A percentile compares a stretch with the other conserved stretches of the same genome.
phyloP scores from a whole-genome alignment of 2,113 vertebrate genomes.

The Callocephalon fimbriatum region DNA sequence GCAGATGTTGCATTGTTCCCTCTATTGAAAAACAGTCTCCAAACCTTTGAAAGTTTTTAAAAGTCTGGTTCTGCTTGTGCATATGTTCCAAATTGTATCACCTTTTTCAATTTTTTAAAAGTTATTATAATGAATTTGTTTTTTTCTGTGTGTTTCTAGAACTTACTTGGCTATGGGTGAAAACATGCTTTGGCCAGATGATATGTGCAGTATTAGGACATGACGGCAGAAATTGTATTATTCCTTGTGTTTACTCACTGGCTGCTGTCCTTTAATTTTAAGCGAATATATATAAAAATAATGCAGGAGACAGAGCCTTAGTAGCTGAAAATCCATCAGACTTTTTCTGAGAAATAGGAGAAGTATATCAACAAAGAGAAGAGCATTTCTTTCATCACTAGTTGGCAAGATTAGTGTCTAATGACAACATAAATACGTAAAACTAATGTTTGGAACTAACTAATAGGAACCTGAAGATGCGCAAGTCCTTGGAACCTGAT shows the following conservation, averaged over 20 bases:
- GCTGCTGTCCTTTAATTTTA: not conserved
- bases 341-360: not conserved
- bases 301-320: accelerated
- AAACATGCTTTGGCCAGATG: not conserved
- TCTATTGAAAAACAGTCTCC: not conserved
- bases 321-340: not conserved
- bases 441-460: not conserved
- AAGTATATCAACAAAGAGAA: not conserved
- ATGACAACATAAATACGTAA: not conserved
- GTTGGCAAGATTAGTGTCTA: not conserved
- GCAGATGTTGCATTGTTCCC: not conserved
- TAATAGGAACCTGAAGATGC: not conserved
- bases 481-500: not conserved
- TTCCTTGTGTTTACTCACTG: not conserved
- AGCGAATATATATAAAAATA: not conserved
- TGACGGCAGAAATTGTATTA: not conserved
- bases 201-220: not conserved
- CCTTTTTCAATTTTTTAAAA: not conserved
- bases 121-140: not conserved
- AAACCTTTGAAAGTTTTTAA: not conserved
- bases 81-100: not conserved
- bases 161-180: not conserved
- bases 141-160: not conserved
- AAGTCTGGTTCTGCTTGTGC: not conserved
- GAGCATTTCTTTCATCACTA: not conserved